Evolutionary conservation across 2,888 invertebrate species (phyloP).

Genomic region (Arrhopalites spinosus): DNA sequence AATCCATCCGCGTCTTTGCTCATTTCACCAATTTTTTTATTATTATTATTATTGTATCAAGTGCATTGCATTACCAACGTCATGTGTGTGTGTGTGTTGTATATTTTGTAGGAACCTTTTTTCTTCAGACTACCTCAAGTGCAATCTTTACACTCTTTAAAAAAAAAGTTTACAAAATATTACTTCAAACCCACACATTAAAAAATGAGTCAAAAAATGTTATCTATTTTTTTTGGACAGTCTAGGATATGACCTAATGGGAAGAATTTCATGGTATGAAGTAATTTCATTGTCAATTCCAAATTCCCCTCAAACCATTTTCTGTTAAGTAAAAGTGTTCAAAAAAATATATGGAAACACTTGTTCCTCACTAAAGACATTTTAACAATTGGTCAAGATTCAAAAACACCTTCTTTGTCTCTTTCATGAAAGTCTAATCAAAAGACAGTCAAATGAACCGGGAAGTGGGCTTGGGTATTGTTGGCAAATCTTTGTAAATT

Average conservation of each 20-base stretch:
- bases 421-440: too few relatives aligned
- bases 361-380: too few relatives aligned
- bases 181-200: not conserved
- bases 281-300: not conserved
- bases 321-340: not conserved
- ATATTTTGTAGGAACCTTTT: not conserved
- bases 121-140: not conserved
- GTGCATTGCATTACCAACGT: slow-evolving; percentile 12
- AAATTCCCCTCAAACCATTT: not conserved
- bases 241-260: not conserved
- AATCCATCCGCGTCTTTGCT: slow-evolving; percentile 4
- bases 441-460: too few relatives aligned
- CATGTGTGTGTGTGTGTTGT: too few relatives aligned
- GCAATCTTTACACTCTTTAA: not conserved
- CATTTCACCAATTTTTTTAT: not conserved
- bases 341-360: too few relatives aligned
- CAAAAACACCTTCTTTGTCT: too few relatives aligned
- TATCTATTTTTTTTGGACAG: not conserved
- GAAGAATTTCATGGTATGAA: not conserved
- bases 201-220: slow-evolving; percentile 4
- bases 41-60: slow-evolving; percentile 13
- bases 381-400: too few relatives aligned
- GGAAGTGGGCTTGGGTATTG: too few relatives aligned
- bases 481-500: too few relatives aligned
- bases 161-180: not conserved